Base-by-base conservation (phyloP, 2,888 invertebrate genomes). In the Brenthis hecate region DNA sequence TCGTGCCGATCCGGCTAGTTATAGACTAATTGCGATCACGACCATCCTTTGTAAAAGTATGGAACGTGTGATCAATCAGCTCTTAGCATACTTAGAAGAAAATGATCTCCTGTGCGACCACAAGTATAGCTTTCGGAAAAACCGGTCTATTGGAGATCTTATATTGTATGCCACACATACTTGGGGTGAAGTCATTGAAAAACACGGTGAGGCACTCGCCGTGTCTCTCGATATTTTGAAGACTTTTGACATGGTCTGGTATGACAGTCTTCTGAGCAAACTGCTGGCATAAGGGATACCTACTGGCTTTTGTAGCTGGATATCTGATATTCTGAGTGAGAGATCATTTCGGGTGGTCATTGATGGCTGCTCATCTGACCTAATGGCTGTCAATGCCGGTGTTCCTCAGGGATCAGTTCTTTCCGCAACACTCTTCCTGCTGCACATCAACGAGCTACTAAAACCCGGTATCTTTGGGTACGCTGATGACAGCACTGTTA, bases 51-150 rank as follows among this genome's bases (percentile, higher is more conserved):
- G 61, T 32, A 61, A 61, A n/a, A 61, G 6, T 5, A 70, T 75
- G 72, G 70, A 73, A 61, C 65, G 50, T 57, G 55, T 71, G 13
- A 32, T 72, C 14, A 73, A 74, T 57, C 48, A 56, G 32, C 66
- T 72, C 56, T 62, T 73, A 6, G 11, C 56, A 32, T 71, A 73
- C 53, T 67, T 72, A 11, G 72, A 72, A 43, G 51, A 50, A 8
- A 51, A 71, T 16, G 56, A 69, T 14, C 68, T 72, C 11, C 57
- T 75, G 54, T 67, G 60, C 48, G 72, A 72, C 56, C 70, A 57
- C 2, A 32, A 56, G 28, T 56, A 56, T 13, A 32, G 56, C 6
- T 56, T 56, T 36, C 36, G 56, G 1, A 14, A 13, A 6, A 65
- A 53, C 19, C 66, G 72, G 13, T 74, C 72, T 0, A 69, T 71